A percentile compares a stretch with the other conserved stretches of the same genome.
Evolutionary conservation across 2,113 vertebrate species (phyloP).

Genomic region (Heteronetta atricapilla): DNA sequence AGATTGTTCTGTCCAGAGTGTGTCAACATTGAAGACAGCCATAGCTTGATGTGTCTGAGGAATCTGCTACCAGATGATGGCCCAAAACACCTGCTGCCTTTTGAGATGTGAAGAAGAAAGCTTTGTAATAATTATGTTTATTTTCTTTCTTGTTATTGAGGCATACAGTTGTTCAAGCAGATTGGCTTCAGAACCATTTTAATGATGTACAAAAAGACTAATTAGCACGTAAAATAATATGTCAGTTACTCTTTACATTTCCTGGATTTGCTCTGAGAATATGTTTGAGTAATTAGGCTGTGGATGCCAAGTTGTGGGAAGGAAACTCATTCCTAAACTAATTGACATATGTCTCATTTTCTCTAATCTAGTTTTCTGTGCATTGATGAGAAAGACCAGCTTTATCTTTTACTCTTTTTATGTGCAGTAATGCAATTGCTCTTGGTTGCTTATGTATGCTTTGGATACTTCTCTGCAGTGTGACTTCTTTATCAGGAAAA

Average conservation of each 20-base stretch:
- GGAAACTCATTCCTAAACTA: conserved; percentile 14
- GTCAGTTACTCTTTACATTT: neutral
- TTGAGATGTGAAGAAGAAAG: neutral
- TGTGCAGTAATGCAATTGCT: neutral
- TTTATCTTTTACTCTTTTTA: neutral
- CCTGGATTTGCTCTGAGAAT: neutral
- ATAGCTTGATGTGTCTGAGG: neutral
- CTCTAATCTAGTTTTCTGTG: neutral
- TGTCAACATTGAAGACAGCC: neutral
- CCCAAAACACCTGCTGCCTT: neutral
- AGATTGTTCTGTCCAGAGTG: neutral
- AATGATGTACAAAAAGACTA: neutral
- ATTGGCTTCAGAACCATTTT: neutral
- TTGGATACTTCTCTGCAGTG: neutral
- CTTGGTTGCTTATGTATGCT: neutral
- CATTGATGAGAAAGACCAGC: neutral
- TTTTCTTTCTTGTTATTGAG: neutral
- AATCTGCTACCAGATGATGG: neutral
- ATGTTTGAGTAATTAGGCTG: conserved; percentile 2
- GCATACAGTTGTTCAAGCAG: neutral
- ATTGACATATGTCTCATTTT: conserved; percentile 37
- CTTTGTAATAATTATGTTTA: neutral
- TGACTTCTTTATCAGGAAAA: conserved; percentile 6
- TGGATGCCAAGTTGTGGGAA: conserved; percentile 13
- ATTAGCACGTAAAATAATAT: conserved; percentile 3